These are phyloP conservation scores for Dichetophora obliterata DNA, from an alignment of 2,888 invertebrate species.

Conservation along the genomic window DNA sequence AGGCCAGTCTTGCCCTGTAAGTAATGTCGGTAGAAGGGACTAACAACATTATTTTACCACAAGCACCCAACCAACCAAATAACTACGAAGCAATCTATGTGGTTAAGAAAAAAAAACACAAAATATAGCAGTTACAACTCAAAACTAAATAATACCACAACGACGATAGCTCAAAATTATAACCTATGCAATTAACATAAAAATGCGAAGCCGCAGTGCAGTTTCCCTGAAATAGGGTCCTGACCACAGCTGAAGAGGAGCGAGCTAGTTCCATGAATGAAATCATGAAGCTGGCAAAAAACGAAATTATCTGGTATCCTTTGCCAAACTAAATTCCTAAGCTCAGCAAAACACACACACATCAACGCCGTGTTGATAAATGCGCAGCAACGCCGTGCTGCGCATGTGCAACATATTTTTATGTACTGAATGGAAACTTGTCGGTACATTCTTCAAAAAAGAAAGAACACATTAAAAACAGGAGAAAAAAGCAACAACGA, in stretches of 20 bases:
- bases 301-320: not conserved
- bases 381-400: not conserved
- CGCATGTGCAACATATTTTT: constrained; percentile 25
- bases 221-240: constrained; percentile 14
- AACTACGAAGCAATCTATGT: too few relatives aligned
- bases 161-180: not conserved
- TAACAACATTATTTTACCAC: too few relatives aligned
- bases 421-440: constrained; percentile 34
- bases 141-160: not conserved
- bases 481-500: not conserved
- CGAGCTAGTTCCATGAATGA: constrained; percentile 21
- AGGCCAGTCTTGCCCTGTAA: too few relatives aligned
- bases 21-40: too few relatives aligned
- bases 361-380: constrained; percentile 4
- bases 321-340: constrained; percentile 26
- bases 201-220: not conserved
- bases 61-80: too few relatives aligned
- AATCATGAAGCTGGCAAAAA: not conserved
- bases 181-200: constrained; percentile 30
- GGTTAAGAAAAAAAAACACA: not conserved
- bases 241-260: constrained; percentile 16
- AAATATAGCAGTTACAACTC: not conserved
- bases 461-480: not conserved
- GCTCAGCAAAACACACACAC: not conserved
- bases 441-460: constrained; percentile 17